A percentile compares a stretch with the other conserved stretches of the same genome.
Conservation (phyloP, 2,888 invertebrate genomes). For the Xylocampa areola region DNA sequence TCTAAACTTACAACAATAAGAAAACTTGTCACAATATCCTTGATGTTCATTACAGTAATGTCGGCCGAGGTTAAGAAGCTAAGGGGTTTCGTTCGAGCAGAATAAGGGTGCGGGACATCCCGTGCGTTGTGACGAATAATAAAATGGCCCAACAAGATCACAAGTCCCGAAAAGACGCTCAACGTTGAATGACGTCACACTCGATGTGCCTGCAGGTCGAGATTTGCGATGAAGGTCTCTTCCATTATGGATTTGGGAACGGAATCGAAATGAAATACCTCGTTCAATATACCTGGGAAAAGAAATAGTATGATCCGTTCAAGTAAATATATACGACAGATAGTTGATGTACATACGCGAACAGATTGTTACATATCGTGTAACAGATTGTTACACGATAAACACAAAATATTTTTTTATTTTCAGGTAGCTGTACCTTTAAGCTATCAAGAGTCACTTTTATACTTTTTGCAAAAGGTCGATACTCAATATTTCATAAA, state of each 20-base stretch:
- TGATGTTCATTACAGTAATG: conserved; percentile 49
- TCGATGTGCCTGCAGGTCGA: conserved; percentile 1
- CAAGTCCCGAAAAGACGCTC: conserved; percentile 29
- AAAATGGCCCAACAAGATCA: conserved; percentile 51
- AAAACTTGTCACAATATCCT: conserved; percentile 32
- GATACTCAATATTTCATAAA: conserved; percentile 65
- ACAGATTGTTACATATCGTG: no score
- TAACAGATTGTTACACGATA: no score
- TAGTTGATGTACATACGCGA: no score
- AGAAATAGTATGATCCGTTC: no score
- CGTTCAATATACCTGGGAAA: conserved; percentile 1
- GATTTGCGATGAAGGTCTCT: conserved; percentile 11
- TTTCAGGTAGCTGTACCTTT: background rate
- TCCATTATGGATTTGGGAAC: conserved; percentile 12
- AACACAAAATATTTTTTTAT: background rate
- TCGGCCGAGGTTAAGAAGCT: conserved; percentile 48
- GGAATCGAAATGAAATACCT: conserved; percentile 11
- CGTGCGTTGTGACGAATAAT: conserved; percentile 51
- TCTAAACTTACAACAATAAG: conserved; percentile 7
- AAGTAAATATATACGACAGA: no score
- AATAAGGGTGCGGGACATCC: conserved; percentile 49
- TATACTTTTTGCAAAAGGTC: conserved; percentile 47
- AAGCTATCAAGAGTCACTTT: conserved; percentile 7
- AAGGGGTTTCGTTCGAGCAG: conserved; percentile 49
- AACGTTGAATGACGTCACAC: conserved; percentile 37